Evolutionary conservation across 2,888 invertebrate genomes (phyloP).

Genomic region (Homarus gammarus): DNA sequence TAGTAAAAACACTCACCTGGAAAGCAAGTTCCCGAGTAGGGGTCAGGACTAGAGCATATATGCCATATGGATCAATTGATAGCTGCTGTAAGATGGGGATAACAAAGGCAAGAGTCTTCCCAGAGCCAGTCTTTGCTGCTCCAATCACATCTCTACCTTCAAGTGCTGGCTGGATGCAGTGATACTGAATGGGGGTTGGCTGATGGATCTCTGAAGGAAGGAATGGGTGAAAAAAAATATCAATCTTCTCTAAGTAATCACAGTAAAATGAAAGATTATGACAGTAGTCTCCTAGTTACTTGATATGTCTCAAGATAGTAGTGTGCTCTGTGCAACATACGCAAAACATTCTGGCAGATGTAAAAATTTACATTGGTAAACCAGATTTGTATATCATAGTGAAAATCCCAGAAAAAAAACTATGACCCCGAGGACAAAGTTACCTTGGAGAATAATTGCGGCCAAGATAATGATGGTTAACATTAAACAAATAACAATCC

Average conservation of each 20-base stretch:
- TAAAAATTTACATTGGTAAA: no score
- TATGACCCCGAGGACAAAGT: no score
- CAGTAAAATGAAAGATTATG: background rate
- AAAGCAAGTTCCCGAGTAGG: constrained; percentile 96
- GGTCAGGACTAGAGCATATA: constrained; percentile 95
- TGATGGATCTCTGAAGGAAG: constrained; percentile 82
- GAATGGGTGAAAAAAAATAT: background rate
- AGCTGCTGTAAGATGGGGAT: constrained; percentile 83
- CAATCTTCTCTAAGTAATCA: background rate
- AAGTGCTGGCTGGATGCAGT: constrained; percentile 91
- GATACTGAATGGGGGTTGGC: constrained; percentile 96
- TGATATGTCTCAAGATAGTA: no score
- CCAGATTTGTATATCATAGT: no score
- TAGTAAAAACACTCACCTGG: constrained; percentile 68
- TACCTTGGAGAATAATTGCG: no score
- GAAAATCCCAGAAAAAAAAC: no score
- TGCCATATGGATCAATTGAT: constrained; percentile 82
- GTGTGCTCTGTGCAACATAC: no score
- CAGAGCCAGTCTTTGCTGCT: constrained; percentile 99
- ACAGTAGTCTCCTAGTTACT: no score
- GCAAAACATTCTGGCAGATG: background rate
- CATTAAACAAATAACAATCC: no score
- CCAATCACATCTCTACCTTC: constrained; percentile 95
- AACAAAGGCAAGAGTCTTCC: constrained; percentile 98
- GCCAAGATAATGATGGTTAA: no score